Base-by-base conservation (phyloP, 1,140 invertebrate species). In the Pseudomyrmex dendroicus region DNA sequence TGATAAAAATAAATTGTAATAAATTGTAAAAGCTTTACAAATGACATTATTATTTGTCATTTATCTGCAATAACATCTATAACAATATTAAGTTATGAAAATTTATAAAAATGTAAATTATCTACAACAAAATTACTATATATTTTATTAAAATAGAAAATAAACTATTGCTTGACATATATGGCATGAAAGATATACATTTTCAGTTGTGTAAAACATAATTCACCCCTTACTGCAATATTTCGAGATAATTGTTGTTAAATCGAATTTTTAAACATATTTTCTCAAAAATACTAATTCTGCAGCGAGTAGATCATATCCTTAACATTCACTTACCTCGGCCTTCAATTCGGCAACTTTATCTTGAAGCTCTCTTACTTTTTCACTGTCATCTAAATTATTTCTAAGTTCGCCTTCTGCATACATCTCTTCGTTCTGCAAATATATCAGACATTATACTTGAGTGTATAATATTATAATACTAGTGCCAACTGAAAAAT, bases 331-430 rank as follows among this genome's bases (percentile, higher is more conserved):
- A 93, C 94, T 94, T 95, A 98, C 98, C 96, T 99, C 98, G 56
- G 98, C 97, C 94, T 98, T 98, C 15, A 98, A 95, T 94, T 99
- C 98, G 48, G 96, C 97, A 78, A 99, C 96, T 93, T 97, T 97
- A 94, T 98, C 98, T 93, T 98, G 97, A 57, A 99, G 95, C 89
- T 98, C 98, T 66, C 97, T 96, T 17, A 98, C 97, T 90, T 96
- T 96, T 80, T 98, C 97, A 78, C 97, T 97, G 89, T 98, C 97
- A 82, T 97, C 97, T 83, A 97, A 94, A 91, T 97, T 97, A 77
- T 96, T 96, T 83, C 97, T 95, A 52, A 99, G 95, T 93, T 98
- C 97, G 35, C 97, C 97, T 93, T 98, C 97, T 4, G 98, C 97
- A 5, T 98, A 95, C 95, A 98, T 97, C 94, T 99, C 98, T 93